These are phyloP conservation scores for Oppia nitens DNA, from an alignment of 1,140 invertebrate genomes.

Conservation along the genomic window DNA sequence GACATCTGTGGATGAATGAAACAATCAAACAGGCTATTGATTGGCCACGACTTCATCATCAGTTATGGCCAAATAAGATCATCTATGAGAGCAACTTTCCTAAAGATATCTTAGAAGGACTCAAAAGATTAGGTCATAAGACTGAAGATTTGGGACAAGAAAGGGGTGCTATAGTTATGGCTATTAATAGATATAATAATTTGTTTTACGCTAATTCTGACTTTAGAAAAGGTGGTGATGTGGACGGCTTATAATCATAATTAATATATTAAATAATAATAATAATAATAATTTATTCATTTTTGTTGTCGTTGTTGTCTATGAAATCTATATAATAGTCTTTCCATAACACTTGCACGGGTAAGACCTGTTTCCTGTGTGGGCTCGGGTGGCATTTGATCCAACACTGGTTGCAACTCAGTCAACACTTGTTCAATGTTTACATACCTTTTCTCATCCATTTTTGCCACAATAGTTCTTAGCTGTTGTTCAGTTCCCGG, in stretches of 20 bases:
- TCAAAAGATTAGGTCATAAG: conserved; percentile 48
- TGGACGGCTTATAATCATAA: conserved; percentile 38
- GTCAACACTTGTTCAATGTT: too few relatives aligned
- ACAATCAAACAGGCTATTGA: conserved; percentile 76
- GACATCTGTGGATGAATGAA: conserved; percentile 63
- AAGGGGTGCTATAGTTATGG: conserved; percentile 48
- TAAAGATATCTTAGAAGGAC: conserved; percentile 44
- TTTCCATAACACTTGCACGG: too few relatives aligned
- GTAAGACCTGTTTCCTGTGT: too few relatives aligned
- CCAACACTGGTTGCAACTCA: too few relatives aligned
- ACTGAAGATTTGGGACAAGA: conserved; percentile 36
- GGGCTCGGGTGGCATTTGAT: too few relatives aligned
- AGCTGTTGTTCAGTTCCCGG: too few relatives aligned
- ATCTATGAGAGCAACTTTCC: conserved; percentile 58
- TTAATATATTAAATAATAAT: too few relatives aligned
- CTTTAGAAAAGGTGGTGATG: conserved; percentile 58
- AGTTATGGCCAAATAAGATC: conserved; percentile 64
- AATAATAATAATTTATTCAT: too few relatives aligned
- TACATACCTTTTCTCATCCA: too few relatives aligned
- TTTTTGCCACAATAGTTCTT: too few relatives aligned
- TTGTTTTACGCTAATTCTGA: conserved; percentile 60
- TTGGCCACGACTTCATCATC: conserved; percentile 73
- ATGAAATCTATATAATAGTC: too few relatives aligned
- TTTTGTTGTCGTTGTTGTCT: too few relatives aligned
- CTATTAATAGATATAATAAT: conserved; percentile 33